Evolutionary conservation across 2,113 vertebrate species (phyloP).

Genomic region (Buteo buteo): DNA sequence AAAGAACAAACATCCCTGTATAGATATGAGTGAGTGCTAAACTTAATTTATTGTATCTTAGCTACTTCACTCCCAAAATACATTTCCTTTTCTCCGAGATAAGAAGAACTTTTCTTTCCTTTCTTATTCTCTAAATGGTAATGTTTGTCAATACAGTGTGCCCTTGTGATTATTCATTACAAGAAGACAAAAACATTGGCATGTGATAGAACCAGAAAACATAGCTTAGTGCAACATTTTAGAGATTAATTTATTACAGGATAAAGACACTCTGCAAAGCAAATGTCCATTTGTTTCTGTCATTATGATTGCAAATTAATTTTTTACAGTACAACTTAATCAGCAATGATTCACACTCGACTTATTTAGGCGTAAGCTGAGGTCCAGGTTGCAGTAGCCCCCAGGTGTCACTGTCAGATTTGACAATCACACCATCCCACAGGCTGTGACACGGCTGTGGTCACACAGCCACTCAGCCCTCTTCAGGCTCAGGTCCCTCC

Average conservation of each 20-base stretch:
- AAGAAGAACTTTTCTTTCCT: neutral
- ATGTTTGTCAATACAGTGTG: neutral
- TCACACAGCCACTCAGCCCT: neutral
- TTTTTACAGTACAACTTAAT: neutral
- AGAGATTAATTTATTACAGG: neutral
- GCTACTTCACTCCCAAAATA: slow-evolving; percentile 20
- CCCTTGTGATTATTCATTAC: neutral
- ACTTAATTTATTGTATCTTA: neutral
- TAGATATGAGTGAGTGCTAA: neutral
- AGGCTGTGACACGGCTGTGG: neutral
- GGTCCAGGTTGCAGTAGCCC: neutral
- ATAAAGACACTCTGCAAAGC: neutral
- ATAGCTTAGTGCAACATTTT: neutral
- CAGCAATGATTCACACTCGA: neutral
- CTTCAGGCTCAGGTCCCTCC: neutral
- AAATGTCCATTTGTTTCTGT: neutral
- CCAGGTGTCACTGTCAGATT: neutral
- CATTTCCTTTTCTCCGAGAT: slow-evolving; percentile 25
- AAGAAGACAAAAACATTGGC: neutral
- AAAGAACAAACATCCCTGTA: neutral
- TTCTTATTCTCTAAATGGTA: neutral
- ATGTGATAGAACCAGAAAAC: neutral
- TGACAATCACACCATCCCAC: neutral
- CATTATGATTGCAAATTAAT: neutral
- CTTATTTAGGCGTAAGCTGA: neutral